Base-by-base conservation (phyloP, 2,888 invertebrate genomes). In the Lycocerus yunnanus region DNA sequence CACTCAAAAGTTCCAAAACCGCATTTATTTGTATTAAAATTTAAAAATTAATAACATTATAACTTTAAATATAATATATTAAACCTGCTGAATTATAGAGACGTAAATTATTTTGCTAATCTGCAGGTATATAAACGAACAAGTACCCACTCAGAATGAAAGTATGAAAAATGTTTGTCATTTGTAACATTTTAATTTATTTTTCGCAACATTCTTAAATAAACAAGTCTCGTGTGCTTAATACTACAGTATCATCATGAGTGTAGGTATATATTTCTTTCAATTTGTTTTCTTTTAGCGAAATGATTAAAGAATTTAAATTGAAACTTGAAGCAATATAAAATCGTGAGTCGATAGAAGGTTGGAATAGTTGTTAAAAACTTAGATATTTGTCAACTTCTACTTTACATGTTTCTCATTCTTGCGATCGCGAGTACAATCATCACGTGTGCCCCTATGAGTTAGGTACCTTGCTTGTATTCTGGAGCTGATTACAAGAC, bases 401-500 rank as follows among this genome's bases (percentile, higher is more conserved):
- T 65, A 76, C 73, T 68, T 73, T 73, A 71, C 71, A 71, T 73
- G 73, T 73, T 70, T 65, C 66, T 15, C 24, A 24, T 71, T 71
- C 71, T 68, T 65, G 43, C n/a, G 43, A 73, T 70, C 73, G 71
- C 69, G 58, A 58, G 73, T 67, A 69, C 71, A 71, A 76, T 76
- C 76, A 73, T 76, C 76, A 76, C 76, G 76, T 73, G 76, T 72
- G 43, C 43, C 43, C 73, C 71, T 68, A 73, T 73, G 73, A 76
- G 76, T 73, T 76, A 76, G 72, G 66, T 76, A 73, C 73, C 76
- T 73, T 73, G 66, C 68, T 68, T 72, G 74, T 76, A 68, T 74
- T 73, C 76, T 68, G 61, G 71, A 71, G 71, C 74, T 76, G 76
- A 76, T 76, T 76, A 76, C 74, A 76, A 61, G 73, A 75, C 72